Evolutionary conservation across 2,888 invertebrate species (phyloP).

Genomic region (Hecatera dysodea): DNA sequence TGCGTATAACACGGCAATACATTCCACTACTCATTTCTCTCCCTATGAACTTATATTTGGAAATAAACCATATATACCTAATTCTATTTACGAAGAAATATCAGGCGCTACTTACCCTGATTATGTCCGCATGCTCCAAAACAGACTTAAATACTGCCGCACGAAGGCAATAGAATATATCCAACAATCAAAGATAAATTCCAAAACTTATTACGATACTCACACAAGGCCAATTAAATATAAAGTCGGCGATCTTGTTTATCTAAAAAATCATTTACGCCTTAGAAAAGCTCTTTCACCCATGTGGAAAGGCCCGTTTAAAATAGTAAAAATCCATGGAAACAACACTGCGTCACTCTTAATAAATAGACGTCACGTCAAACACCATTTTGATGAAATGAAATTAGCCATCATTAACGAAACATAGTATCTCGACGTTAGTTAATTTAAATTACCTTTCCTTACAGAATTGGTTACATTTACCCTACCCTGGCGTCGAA

Average conservation of each 20-base stretch:
- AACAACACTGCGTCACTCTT: too few relatives aligned
- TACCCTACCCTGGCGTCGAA: conserved; percentile 6
- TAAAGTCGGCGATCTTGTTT: background rate
- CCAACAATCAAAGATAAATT: background rate
- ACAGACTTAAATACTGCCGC: background rate
- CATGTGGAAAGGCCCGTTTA: background rate
- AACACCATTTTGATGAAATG: too few relatives aligned
- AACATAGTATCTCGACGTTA: too few relatives aligned
- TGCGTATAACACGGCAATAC: background rate
- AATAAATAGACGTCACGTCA: too few relatives aligned
- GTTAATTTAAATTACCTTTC: background rate
- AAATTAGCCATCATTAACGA: too few relatives aligned
- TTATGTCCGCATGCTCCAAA: background rate
- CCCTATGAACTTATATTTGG: background rate
- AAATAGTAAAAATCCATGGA: background rate
- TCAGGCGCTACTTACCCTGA: background rate
- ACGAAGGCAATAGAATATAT: background rate
- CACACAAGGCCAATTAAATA: background rate
- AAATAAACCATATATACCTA: background rate
- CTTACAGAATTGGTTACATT: conserved; percentile 12
- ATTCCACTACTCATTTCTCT: background rate
- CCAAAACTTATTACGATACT: background rate
- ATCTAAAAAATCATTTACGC: conserved; percentile 14
- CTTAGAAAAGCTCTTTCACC: background rate
- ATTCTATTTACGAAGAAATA: background rate